Evolutionary conservation across 2,888 invertebrate genomes (phyloP), one percentile per base, ranked within the genome.

Genomic region (Tyria jacobaeae): DNA sequence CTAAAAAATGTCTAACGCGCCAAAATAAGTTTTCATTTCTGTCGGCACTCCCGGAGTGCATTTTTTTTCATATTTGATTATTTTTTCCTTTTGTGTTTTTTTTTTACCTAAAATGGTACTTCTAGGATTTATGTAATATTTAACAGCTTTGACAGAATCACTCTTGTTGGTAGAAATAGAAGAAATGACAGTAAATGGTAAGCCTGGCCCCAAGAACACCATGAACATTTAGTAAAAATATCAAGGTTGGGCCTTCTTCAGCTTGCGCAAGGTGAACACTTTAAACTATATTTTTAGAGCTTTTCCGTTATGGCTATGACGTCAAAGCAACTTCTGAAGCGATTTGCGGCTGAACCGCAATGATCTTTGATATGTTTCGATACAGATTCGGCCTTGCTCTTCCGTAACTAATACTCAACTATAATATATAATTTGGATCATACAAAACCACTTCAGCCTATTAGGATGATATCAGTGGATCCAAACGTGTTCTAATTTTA

Each of bases 261-360:
- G 35, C 57, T 59, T 64, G 56, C 63, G 59, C 56, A 64, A 60
- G 48, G 55, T 44, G 9, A 56, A 27, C 59, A 60, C 59, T 64
- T 63, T 34, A 49, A 63, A 52, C 56, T 56, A 60, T 64, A 64
- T 64, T 64, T 64, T 60, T 60, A 64, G 63, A 56, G 59, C 59
- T 59, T 58, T 64, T 52, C 55, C 59, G 59, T 49, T 39, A 48
- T 34, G 39, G 31, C 24, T 27, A 31, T 64, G 63, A 64, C 63
- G 63, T 64, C 63, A 64, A 64, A 37, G 47, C 44, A 37, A 41
- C 51, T 63, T 58, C 44, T 47, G 50, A 35, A 56, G 27, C 48
- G 56, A 60, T 64, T 52, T 64, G 59, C 48, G 63, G 63, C 60
- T 39, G 24, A 37, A 44, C 58, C 49, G 51, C 56, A 64, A 52